Percentiles rank a stretch among this genome's conserved stretches.
Conservation (phyloP, 2,888 invertebrate genomes). For the Eupithecia abbreviata region DNA sequence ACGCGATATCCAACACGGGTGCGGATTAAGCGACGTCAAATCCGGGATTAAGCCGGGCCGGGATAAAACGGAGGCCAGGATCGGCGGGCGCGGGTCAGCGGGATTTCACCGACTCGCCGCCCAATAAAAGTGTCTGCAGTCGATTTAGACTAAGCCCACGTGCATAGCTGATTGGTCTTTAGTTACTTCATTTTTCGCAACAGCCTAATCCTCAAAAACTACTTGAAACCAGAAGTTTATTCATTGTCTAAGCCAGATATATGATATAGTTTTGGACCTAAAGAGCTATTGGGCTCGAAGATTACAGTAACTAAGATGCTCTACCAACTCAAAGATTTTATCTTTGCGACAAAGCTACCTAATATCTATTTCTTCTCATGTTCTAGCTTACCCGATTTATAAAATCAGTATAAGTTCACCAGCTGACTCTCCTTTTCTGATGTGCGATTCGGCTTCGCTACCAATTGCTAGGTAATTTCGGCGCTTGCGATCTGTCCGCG, state of each 20-base stretch:
- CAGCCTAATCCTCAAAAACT: not conserved
- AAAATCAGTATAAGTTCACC: conserved; percentile 3
- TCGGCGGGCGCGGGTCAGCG: conserved; percentile 78
- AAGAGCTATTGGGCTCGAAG: too few relatives aligned
- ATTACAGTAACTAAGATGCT: not conserved
- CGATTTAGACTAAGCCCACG: conserved; percentile 82
- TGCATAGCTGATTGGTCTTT: conserved; percentile 45
- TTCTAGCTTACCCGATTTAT: not conserved
- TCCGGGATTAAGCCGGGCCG: conserved; percentile 81
- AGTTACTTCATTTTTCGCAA: conserved; percentile 13
- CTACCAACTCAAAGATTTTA: not conserved
- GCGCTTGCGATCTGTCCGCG: conserved; percentile 80
- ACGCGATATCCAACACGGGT: conserved; percentile 87
- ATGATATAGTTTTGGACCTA: not conserved
- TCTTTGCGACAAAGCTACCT: not conserved
- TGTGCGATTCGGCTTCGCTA: conserved; percentile 78
- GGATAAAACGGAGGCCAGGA: conserved; percentile 78
- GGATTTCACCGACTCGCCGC: conserved; percentile 71
- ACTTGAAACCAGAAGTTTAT: not conserved
- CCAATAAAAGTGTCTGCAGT: conserved; percentile 85
- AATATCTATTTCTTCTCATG: not conserved
- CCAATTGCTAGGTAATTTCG: conserved; percentile 84
- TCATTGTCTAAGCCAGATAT: not conserved
- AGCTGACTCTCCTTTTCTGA: conserved; percentile 52
- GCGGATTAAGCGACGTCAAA: conserved; percentile 86